Evolutionary conservation across 2,888 invertebrate genomes (phyloP).

Genomic region (Megalurothrips usitatus): DNA sequence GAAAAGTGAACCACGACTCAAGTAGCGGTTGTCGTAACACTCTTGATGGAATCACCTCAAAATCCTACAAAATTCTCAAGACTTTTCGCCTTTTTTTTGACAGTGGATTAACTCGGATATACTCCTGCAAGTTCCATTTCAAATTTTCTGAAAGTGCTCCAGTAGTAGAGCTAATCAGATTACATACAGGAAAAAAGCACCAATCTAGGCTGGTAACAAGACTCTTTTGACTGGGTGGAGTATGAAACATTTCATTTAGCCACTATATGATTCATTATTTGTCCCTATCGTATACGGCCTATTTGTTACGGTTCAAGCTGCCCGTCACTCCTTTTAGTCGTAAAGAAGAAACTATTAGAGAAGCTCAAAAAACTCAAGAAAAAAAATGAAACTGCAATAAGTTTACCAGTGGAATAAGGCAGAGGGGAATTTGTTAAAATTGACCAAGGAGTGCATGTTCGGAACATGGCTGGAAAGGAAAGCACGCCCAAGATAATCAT

Average conservation of each 20-base stretch:
- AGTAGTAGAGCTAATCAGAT: too few relatives aligned
- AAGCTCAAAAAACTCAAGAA: neutral
- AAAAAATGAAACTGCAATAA: conserved; percentile 11
- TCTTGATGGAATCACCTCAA: too few relatives aligned
- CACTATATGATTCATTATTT: conserved; percentile 7
- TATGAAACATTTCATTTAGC: neutral
- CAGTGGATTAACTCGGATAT: too few relatives aligned
- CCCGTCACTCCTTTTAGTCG: neutral
- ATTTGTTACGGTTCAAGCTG: neutral
- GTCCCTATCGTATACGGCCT: conserved; percentile 16
- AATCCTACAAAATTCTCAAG: too few relatives aligned
- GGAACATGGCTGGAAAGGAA: conserved; percentile 19
- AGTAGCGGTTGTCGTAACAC: too few relatives aligned
- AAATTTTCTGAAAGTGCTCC: too few relatives aligned
- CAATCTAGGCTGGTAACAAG: too few relatives aligned
- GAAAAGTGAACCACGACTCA: too few relatives aligned
- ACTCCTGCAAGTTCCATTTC: too few relatives aligned
- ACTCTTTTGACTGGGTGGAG: conserved; percentile 18
- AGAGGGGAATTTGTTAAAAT: neutral
- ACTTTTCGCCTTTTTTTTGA: too few relatives aligned
- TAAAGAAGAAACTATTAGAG: neutral
- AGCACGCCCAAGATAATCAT: too few relatives aligned
- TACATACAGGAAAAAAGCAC: too few relatives aligned
- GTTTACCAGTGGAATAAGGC: neutral
- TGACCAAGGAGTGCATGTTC: neutral